phyloP scores from a whole-genome alignment of 2,888 invertebrate species.

The Agrochola circellaris region DNA sequence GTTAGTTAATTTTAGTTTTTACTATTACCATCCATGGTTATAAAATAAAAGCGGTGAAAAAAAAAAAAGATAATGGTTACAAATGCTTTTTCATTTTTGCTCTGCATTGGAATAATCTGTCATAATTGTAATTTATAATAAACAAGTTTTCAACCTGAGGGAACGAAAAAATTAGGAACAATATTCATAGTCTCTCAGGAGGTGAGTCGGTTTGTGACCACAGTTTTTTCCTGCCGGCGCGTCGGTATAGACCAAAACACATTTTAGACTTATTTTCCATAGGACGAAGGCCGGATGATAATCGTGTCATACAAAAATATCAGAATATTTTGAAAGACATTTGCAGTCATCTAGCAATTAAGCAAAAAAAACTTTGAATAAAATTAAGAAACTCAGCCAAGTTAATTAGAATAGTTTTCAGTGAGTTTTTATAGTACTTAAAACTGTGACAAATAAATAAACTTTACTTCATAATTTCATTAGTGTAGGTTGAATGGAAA shows the following conservation, averaged over 20 bases:
- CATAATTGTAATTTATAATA: neutral
- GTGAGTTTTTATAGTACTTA: neutral
- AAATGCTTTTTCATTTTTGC: neutral
- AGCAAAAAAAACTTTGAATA: neutral
- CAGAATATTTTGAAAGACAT: neutral
- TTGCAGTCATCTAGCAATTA: no score
- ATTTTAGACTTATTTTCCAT: constrained; percentile 28
- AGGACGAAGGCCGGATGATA: neutral
- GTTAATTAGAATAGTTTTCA: neutral
- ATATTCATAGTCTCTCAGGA: neutral
- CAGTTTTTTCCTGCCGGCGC: neutral
- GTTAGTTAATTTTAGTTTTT: neutral
- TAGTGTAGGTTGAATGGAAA: neutral
- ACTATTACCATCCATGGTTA: no score
- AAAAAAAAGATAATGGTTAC: neutral
- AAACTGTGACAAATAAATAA: neutral
- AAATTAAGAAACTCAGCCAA: neutral
- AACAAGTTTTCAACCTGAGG: neutral
- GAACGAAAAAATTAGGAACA: neutral
- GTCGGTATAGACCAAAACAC: neutral
- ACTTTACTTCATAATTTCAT: no score
- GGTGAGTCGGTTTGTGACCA: neutral
- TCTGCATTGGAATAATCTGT: neutral
- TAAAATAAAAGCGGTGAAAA: no score
- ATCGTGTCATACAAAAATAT: neutral